Percentiles rank a stretch among this genome's conserved stretches.
These are phyloP conservation scores for Stenchaetothrips biformis DNA, from an alignment of 2,888 invertebrate species.

Conservation along the genomic window DNA sequence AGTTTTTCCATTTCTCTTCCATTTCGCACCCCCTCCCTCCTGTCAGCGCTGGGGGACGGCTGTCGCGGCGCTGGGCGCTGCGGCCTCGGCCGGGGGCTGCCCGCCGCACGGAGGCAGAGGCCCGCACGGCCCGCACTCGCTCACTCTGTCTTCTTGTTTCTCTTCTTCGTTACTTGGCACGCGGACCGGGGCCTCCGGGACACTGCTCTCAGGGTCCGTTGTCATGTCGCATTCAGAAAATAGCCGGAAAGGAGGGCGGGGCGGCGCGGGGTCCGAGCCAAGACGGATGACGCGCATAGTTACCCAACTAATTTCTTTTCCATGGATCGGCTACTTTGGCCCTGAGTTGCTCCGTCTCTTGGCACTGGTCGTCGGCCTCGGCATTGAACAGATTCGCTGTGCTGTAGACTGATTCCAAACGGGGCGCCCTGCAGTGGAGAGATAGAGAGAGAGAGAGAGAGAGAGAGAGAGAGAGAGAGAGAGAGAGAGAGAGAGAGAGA, in stretches of 20 bases:
- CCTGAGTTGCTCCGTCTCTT: too few species aligned
- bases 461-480: too few species aligned
- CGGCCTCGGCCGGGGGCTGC: too few species aligned
- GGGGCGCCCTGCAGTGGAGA: too few species aligned
- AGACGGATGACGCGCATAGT: constrained; percentile 1
- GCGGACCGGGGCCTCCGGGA: background rate
- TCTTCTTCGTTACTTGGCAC: constrained; percentile 23
- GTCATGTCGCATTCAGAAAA: constrained; percentile 23
- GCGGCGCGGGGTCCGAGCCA: background rate
- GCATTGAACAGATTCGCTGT: too few species aligned
- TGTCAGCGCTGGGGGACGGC: constrained; percentile 3
- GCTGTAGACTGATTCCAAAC: too few species aligned
- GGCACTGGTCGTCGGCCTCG: too few species aligned
- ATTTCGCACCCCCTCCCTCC: constrained; percentile 14
- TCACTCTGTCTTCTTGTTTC: constrained; percentile 19
- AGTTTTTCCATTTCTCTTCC: constrained; percentile 25
- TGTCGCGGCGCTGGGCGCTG: background rate
- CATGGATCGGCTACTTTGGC: background rate
- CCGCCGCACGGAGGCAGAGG: too few species aligned
- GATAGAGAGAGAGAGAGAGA: too few species aligned
- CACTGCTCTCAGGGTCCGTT: constrained; percentile 9
- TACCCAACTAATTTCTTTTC: constrained; percentile 18
- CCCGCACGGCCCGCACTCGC: background rate
- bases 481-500: too few species aligned
- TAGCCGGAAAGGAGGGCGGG: background rate